A percentile compares a stretch with the other conserved stretches of the same genome.
Evolutionary conservation across 2,888 invertebrate genomes (phyloP).

Genomic region (Fragum fragum): DNA sequence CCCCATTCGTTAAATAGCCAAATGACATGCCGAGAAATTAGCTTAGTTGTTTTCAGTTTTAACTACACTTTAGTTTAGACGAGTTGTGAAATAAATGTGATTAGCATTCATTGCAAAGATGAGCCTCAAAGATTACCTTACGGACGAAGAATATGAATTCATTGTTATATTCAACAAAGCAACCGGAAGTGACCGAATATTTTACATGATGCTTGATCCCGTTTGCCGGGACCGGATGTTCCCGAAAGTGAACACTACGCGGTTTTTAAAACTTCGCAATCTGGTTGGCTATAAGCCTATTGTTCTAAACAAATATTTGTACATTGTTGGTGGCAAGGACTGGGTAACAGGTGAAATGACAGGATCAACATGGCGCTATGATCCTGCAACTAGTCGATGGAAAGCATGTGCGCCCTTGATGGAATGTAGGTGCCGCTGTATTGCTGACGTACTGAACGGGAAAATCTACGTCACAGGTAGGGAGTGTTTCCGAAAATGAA

Average conservation of each 20-base stretch:
- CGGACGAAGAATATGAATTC: slow-evolving; percentile 67
- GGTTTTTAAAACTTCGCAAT: slow-evolving; percentile 73
- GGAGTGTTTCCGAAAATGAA: too few relatives aligned
- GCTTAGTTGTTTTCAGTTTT: too few relatives aligned
- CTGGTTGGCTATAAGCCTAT: slow-evolving; percentile 77
- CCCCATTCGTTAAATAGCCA: too few relatives aligned
- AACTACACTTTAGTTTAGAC: too few relatives aligned
- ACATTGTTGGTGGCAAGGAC: slow-evolving; percentile 79
- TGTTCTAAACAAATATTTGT: slow-evolving; percentile 75
- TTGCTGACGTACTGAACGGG: slow-evolving; percentile 77
- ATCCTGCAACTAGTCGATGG: slow-evolving; percentile 79
- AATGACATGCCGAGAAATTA: too few relatives aligned
- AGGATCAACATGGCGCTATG: slow-evolving; percentile 73
- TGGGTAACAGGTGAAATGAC: slow-evolving; percentile 74
- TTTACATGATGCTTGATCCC: slow-evolving; percentile 82
- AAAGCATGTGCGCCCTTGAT: slow-evolving; percentile 61
- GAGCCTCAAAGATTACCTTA: slow-evolving; percentile 21
- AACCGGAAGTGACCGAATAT: slow-evolving; percentile 76
- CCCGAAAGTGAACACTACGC: slow-evolving; percentile 76
- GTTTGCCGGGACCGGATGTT: slow-evolving; percentile 68
- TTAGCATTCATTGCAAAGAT: too few relatives aligned
- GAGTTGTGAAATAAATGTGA: too few relatives aligned
- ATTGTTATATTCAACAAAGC: slow-evolving; percentile 79
- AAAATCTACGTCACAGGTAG: slow-evolving; percentile 80
- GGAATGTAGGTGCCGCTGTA: slow-evolving; percentile 75